Percentiles rank a stretch among this genome's conserved stretches.
Conservation (phyloP, 2,113 vertebrate genomes). For the Protobothrops mucrosquamatus region DNA sequence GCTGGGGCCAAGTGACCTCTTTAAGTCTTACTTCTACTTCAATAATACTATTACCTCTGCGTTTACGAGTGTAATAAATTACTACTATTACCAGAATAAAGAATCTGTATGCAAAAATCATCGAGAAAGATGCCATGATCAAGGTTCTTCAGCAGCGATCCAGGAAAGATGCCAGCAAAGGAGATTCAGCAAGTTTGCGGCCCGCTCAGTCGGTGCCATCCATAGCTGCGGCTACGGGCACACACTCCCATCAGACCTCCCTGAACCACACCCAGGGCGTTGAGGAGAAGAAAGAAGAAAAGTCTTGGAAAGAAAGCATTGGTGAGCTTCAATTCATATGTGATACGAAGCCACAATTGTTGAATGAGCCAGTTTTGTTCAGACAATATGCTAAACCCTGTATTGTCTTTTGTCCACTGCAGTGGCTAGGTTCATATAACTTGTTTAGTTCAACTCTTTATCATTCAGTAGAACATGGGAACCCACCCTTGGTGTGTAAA, state of each 20-base stretch:
- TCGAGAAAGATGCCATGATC: conserved; percentile 89
- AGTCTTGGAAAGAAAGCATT: conserved; percentile 76
- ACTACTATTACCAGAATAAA: conserved; percentile 74
- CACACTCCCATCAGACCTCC: conserved; percentile 77
- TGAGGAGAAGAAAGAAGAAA: conserved; percentile 79
- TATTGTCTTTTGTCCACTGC: background rate
- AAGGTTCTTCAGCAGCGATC: conserved; percentile 86
- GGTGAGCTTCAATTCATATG: conserved; percentile 61
- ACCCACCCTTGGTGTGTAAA: background rate
- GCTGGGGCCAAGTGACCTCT: background rate
- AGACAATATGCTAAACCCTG: background rate
- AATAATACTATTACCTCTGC: background rate
- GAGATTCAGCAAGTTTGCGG: conserved; percentile 68
- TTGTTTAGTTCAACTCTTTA: background rate
- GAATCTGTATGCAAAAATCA: conserved; percentile 86
- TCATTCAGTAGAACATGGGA: background rate
- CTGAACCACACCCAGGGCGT: conserved; percentile 73
- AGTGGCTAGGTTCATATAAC: background rate
- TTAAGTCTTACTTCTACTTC: background rate
- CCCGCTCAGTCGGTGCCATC: conserved; percentile 77
- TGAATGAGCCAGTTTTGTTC: background rate
- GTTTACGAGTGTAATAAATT: conserved; percentile 2
- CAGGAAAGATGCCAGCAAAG: conserved; percentile 74
- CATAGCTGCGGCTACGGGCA: conserved; percentile 64
- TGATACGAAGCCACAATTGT: background rate